Conservation (phyloP, 2,888 invertebrate species). For the Netelia melanura region DNA sequence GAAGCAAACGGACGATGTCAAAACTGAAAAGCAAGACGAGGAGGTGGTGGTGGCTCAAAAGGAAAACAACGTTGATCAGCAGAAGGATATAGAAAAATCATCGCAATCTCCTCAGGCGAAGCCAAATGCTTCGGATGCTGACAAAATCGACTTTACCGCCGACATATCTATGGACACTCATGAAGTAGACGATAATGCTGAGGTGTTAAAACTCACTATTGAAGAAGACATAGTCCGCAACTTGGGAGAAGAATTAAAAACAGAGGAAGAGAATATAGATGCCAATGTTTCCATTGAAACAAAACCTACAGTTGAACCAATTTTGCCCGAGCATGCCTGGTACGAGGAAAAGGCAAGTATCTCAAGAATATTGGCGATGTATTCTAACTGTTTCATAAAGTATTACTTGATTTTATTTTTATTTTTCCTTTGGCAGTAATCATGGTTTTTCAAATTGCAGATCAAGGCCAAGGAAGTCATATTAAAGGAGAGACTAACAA, state of each 20-base stretch:
- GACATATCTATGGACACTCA: constrained; percentile 71
- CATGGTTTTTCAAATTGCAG: constrained; percentile 71
- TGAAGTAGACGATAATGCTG: constrained; percentile 49
- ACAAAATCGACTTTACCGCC: constrained; percentile 70
- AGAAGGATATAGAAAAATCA: constrained; percentile 24
- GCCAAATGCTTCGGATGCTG: constrained; percentile 49
- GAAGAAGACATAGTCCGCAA: constrained; percentile 28
- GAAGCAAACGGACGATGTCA: constrained; percentile 3
- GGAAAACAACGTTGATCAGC: constrained; percentile 23
- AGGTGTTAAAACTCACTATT: too few relatives aligned
- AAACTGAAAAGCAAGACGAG: neutral
- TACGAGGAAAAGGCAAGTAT: constrained; percentile 79
- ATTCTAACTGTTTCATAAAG: neutral
- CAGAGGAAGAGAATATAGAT: constrained; percentile 28
- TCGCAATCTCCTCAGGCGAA: neutral
- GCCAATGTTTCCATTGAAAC: constrained; percentile 51
- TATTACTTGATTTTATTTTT: neutral
- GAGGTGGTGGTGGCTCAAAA: neutral
- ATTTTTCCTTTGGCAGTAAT: neutral
- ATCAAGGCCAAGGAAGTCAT: constrained; percentile 77
- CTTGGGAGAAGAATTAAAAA: constrained; percentile 30
- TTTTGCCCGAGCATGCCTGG: constrained; percentile 73
- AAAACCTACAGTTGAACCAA: constrained; percentile 69
- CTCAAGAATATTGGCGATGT: neutral
- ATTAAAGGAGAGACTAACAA: constrained; percentile 79